These are phyloP conservation scores for Percopsis transmontana DNA, from an alignment of 2,113 vertebrate species.

Conservation along the genomic window DNA sequence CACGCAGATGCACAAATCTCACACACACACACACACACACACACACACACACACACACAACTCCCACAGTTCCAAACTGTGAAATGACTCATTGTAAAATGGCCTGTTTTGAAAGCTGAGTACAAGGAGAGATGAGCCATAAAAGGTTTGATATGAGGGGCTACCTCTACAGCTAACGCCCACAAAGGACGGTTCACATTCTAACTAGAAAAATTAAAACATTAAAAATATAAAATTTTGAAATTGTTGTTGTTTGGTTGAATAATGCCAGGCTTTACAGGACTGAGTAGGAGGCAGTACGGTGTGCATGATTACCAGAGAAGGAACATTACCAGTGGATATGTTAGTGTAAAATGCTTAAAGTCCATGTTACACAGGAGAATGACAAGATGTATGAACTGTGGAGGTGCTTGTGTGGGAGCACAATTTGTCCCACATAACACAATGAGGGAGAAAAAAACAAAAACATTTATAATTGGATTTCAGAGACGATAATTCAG, in stretches of 20 bases:
- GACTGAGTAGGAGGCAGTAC: too few relatives aligned
- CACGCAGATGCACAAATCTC: too few relatives aligned
- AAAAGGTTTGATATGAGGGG: neutral
- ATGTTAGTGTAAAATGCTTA: too few relatives aligned
- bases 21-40: neutral
- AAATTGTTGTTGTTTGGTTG: neutral
- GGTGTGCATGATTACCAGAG: too few relatives aligned
- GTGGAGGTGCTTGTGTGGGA: conserved; percentile 4
- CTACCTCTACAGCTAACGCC: neutral
- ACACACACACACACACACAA: neutral
- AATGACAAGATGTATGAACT: neutral
- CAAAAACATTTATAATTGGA: neutral
- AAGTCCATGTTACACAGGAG: too few relatives aligned
- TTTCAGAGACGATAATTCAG: neutral
- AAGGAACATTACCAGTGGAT: too few relatives aligned
- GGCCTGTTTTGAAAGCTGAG: neutral
- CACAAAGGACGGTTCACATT: neutral
- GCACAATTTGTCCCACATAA: neutral
- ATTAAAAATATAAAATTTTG: neutral
- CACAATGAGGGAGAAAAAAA: neutral
- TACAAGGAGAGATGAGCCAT: neutral
- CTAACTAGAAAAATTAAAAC: neutral
- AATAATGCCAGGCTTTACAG: neutral
- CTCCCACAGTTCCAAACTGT: neutral
- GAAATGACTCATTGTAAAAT: conserved; percentile 2